These are phyloP conservation scores for Anagrus nilaparvatae DNA, from an alignment of 1,140 invertebrate species.

Conservation along the genomic window DNA sequence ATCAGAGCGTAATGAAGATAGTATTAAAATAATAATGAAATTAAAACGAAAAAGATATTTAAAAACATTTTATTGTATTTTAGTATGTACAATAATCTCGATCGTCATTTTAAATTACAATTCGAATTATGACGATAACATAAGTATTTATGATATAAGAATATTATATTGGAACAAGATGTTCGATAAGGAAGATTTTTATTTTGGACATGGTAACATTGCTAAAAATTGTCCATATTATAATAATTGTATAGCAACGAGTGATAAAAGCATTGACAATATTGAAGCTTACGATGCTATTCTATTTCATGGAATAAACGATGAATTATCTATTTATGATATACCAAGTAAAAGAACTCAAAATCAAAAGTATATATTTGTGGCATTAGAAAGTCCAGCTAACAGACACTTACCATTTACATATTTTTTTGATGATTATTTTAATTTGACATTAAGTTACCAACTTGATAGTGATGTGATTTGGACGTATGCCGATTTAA, in stretches of 20 bases:
- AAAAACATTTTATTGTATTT: no score
- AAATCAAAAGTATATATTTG: slow-evolving; percentile 26
- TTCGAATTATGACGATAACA: no score
- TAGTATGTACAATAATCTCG: no score
- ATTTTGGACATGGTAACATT: slow-evolving; percentile 22
- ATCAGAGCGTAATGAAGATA: no score
- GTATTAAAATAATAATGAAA: no score
- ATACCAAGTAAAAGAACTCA: slow-evolving; percentile 15
- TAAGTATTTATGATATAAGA: no score
- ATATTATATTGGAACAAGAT: slow-evolving; percentile 29
- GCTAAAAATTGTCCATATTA: slow-evolving; percentile 19
- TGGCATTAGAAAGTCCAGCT: slow-evolving; percentile 28
- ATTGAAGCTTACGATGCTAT: slow-evolving; percentile 24
- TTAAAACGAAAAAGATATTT: no score
- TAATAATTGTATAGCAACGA: slow-evolving; percentile 21
- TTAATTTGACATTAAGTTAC: slow-evolving; percentile 58
- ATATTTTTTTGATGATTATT: slow-evolving; percentile 27
- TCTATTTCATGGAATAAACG: slow-evolving; percentile 23
- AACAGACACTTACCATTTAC: slow-evolving; percentile 17
- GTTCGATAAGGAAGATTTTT: slow-evolving; percentile 23
- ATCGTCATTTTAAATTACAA: no score
- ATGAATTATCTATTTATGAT: slow-evolving; percentile 15
- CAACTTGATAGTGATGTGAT: slow-evolving; percentile 51
- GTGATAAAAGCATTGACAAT: slow-evolving; percentile 5
- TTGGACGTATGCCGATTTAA: slow-evolving; percentile 41